A percentile compares a stretch with the other conserved stretches of the same genome.
Evolutionary conservation across 2,888 invertebrate genomes (phyloP).

Genomic region (Acrobasis repandana): DNA sequence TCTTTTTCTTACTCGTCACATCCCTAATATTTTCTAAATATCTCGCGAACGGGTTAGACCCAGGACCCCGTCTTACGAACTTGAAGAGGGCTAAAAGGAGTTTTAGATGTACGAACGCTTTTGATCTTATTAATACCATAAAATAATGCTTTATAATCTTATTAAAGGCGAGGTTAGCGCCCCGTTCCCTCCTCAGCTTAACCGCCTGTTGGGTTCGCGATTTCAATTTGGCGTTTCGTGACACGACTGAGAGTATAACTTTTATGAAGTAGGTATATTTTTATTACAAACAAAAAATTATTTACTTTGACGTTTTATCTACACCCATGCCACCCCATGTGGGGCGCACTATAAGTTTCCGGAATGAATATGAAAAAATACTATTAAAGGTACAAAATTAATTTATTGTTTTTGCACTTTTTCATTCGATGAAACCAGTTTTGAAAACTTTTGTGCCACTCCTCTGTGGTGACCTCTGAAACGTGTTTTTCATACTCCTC

Average conservation of each 20-base stretch:
- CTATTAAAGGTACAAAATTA: no score
- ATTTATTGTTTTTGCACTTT: no score
- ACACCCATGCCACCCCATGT: no score
- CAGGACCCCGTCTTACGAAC: constrained; percentile 80
- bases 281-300: background rate
- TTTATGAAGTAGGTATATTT: constrained; percentile 3
- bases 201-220: constrained; percentile 55
- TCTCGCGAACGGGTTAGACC: constrained; percentile 68
- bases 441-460: no score
- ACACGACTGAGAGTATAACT: constrained; percentile 41
- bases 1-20: background rate
- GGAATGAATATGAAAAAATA: no score
- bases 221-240: constrained; percentile 67
- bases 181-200: constrained; percentile 68
- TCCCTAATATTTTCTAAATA: constrained; percentile 59
- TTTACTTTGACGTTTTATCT: no score
- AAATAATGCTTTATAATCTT: constrained; percentile 90
- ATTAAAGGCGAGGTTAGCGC: constrained; percentile 88
- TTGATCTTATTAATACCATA: constrained; percentile 90
- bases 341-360: no score
- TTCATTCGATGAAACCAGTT: no score
- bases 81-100: constrained; percentile 83
- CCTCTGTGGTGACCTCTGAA: no score
- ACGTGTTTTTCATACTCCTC: no score
- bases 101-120: constrained; percentile 85